Percentiles rank a stretch among this genome's conserved stretches.
Evolutionary conservation across 2,113 vertebrate genomes (phyloP).

Genomic region (Tragulus kanchil): DNA sequence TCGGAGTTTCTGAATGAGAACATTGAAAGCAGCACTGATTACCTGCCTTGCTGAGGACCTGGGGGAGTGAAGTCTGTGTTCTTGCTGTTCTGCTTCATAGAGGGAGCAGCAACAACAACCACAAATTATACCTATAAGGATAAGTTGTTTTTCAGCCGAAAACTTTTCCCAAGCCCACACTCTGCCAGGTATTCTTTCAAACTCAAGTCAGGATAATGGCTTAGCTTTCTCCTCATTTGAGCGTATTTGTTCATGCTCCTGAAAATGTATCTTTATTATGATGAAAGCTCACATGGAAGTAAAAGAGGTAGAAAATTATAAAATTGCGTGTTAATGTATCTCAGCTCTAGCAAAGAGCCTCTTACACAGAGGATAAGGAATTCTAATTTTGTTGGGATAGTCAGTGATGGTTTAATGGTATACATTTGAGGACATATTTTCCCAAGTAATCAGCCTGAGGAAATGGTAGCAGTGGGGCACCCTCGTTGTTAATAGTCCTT

Average conservation of each 20-base stretch:
- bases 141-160: slow-evolving; percentile 41
- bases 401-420: slow-evolving; percentile 19
- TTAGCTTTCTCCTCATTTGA: slow-evolving; percentile 74
- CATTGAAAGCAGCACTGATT: neutral
- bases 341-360: slow-evolving; percentile 42
- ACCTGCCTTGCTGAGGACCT: neutral
- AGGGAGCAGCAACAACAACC: slow-evolving; percentile 3
- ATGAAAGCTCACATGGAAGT: slow-evolving; percentile 56
- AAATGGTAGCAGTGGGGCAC: neutral
- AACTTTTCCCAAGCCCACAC: neutral
- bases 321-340: slow-evolving; percentile 66
- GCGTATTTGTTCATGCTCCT: slow-evolving; percentile 66
- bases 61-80: neutral
- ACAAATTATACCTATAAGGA: slow-evolving; percentile 47
- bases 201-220: slow-evolving; percentile 57
- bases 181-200: slow-evolving; percentile 41
- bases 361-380: slow-evolving; percentile 26
- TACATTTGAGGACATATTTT: slow-evolving; percentile 60
- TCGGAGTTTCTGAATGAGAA: slow-evolving; percentile 20
- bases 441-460: slow-evolving; percentile 7
- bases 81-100: neutral
- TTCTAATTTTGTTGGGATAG: slow-evolving; percentile 57
- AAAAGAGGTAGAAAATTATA: slow-evolving; percentile 72
- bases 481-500: slow-evolving; percentile 34
- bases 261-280: slow-evolving; percentile 70